A percentile compares a stretch with the other conserved stretches of the same genome.
phyloP scores from a whole-genome alignment of 2,797 vertebrate species.

The Pangasius djambal region DNA sequence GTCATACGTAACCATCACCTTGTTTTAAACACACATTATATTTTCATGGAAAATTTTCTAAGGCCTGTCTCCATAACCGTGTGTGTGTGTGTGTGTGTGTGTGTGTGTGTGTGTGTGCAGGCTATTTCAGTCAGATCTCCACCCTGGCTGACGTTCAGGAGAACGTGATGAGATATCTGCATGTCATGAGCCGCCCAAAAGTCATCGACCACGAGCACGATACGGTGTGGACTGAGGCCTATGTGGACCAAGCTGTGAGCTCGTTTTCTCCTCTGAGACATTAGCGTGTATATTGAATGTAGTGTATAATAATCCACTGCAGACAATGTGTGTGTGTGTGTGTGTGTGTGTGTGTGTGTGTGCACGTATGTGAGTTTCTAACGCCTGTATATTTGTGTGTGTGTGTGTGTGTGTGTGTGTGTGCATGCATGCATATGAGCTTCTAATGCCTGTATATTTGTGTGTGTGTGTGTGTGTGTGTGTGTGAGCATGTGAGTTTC shows the following conservation, averaged over 20 bases:
- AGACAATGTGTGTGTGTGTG: not conserved
- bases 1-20: not conserved
- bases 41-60: not conserved
- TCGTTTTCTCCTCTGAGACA: not conserved
- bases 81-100: not conserved
- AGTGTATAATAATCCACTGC: not conserved
- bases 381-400: too few species aligned
- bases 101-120: slow-evolving; percentile 66
- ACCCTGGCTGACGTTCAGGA: slow-evolving; percentile 97
- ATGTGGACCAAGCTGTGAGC: slow-evolving; percentile 94
- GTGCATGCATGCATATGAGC: too few species aligned
- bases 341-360: slow-evolving; percentile 1
- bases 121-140: slow-evolving; percentile 97
- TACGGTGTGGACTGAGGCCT: slow-evolving; percentile 96
- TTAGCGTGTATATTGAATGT: not conserved
- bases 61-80: not conserved
- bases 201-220: slow-evolving; percentile 98
- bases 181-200: slow-evolving; percentile 95
- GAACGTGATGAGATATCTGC: slow-evolving; percentile 97
- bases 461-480: too few species aligned
- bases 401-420: slow-evolving; percentile 7
- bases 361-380: not conserved
- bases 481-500: too few species aligned
- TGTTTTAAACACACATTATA: not conserved
- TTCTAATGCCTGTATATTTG: too few species aligned